A percentile compares a stretch with the other conserved stretches of the same genome.
Evolutionary conservation across 2,888 invertebrate genomes (phyloP).

Genomic region (Morpho helenor): DNA sequence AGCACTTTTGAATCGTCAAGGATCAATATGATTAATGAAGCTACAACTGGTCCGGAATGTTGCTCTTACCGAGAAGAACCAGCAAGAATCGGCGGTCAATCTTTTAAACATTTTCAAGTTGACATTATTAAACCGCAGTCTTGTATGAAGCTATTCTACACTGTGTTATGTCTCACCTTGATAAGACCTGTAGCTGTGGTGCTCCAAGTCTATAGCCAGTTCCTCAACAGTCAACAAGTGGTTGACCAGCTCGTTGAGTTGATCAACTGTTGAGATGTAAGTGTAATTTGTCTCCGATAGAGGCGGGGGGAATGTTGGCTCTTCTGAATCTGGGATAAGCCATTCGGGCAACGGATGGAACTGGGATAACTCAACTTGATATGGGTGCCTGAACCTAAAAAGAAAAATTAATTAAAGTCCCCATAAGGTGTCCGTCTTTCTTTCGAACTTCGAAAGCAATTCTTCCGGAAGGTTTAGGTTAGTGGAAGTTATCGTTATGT

Average conservation of each 20-base stretch:
- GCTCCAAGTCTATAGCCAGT: constrained; percentile 95
- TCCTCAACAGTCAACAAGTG: constrained; percentile 84
- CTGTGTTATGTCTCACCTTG: constrained; percentile 79
- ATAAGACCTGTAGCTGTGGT: constrained; percentile 95
- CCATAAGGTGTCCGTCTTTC: too few species aligned
- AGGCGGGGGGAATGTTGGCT: constrained; percentile 49
- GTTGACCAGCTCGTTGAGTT: constrained; percentile 82
- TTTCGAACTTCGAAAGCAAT: too few species aligned
- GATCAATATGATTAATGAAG: too few species aligned
- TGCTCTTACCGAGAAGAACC: too few species aligned
- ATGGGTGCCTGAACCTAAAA: constrained; percentile 91
- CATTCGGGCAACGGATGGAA: constrained; percentile 82
- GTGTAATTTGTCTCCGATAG: constrained; percentile 83
- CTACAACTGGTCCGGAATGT: too few species aligned
- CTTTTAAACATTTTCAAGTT: too few species aligned
- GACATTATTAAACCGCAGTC: too few species aligned
- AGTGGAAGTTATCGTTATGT: too few species aligned
- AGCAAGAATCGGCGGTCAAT: too few species aligned
- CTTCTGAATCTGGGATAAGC: constrained; percentile 54
- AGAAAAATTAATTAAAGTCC: constrained; percentile 30
- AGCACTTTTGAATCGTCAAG: too few species aligned
- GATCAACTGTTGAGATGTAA: constrained; percentile 82
- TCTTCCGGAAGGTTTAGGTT: too few species aligned
- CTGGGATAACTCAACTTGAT: constrained; percentile 88
- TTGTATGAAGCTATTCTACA: too few species aligned